Evolutionary conservation across 2,797 vertebrate genomes (phyloP), one percentile per base, ranked within the genome.

Genomic region (Valencia hispanica): DNA sequence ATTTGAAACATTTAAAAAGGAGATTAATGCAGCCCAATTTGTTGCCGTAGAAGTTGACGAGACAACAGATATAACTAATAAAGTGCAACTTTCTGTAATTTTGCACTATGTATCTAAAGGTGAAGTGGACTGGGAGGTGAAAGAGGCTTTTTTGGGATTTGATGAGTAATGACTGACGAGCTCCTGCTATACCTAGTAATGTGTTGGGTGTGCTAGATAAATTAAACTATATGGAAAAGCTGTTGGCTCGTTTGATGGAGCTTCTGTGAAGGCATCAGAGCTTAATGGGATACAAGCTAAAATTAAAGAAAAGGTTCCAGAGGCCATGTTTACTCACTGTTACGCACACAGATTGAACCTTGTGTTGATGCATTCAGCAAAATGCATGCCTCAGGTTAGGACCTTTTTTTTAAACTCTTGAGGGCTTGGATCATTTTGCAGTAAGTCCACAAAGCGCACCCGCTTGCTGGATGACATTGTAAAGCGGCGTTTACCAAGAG

Each of bases 331-430:
- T 57, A 75, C 75, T 0, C 73, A 79, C 72, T 83, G 74, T 39
- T 75, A 75, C 2, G 59, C 74, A 63, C 78, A 86, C 51, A 79
- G 79, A 1, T 15, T 84, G 36, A 86, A 85, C 81, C 57, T 84
- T 0, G 73, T 81, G 63, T 71, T 86, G 3, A 22, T 27, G 45
- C 80, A 87, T 59, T 85, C 74, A 59, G 81, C 74, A 32, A 81
- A 80, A 22, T 76, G 77, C 22, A 71, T 81, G 20, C 32, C 73
- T 2, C 25, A 68, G 41, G 2, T 47, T 66, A 2, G 4, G 1
- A 47, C 14, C 0, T 78, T 74, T 74, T 78, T 70, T 53, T 55
- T 20, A 72, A 74, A 59, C 32, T 8, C 5, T 5, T 57, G 74
- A 43, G 71, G 66, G 39, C 61, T 79, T 34, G 43, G 12, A n/a